Percentiles rank a stretch among this genome's conserved stretches.
phyloP scores from a whole-genome alignment of 2,113 vertebrate genomes.

The Propithecus coquereli region DNA sequence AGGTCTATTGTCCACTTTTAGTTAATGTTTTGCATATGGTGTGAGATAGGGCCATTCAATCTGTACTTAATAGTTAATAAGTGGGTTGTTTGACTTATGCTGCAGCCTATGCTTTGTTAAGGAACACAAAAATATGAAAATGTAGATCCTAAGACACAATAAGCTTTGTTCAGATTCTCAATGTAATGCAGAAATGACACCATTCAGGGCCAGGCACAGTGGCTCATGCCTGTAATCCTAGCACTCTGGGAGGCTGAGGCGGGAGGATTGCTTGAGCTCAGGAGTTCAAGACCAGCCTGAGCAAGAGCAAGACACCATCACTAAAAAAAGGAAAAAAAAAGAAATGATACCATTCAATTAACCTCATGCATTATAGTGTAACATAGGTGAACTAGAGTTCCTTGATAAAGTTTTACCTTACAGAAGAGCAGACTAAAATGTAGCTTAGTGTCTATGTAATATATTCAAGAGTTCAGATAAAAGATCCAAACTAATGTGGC shows the following conservation, averaged over 20 bases:
- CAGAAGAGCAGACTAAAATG: neutral
- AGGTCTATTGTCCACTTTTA: neutral
- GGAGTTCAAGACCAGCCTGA: too few species aligned
- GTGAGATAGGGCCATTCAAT: neutral
- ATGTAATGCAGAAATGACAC: neutral
- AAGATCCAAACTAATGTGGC: neutral
- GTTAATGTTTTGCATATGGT: neutral
- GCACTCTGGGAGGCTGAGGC: too few species aligned
- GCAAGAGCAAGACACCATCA: too few species aligned
- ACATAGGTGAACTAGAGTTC: neutral
- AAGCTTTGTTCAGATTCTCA: neutral
- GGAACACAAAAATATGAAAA: neutral
- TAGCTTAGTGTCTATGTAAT: neutral
- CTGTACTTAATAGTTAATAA: neutral
- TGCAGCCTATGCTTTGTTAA: neutral
- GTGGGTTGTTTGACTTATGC: neutral
- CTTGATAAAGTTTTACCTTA: neutral
- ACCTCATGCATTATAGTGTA: neutral
- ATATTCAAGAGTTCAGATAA: neutral
- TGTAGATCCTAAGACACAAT: neutral
- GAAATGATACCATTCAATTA: neutral
- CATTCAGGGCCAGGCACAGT: too few species aligned
- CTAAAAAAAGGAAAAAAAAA: neutral
- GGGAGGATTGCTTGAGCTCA: too few species aligned
- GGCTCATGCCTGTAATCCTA: too few species aligned